Percentiles rank a stretch among this genome's conserved stretches.
Evolutionary conservation across 2,888 invertebrate species (phyloP).

Genomic region (Margaritifera margaritifera): DNA sequence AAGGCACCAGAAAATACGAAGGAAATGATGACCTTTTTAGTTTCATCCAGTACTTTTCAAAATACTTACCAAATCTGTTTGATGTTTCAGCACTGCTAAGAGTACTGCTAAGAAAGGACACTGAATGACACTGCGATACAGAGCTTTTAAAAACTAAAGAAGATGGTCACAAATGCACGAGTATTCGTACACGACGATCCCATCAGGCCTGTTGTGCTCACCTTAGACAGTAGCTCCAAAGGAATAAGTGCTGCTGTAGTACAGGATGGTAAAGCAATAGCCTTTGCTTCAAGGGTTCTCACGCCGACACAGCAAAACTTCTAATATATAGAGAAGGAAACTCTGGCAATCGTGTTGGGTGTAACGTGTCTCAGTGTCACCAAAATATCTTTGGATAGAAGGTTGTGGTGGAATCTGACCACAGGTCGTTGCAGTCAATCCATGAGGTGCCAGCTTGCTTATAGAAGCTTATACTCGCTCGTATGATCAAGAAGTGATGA

Average conservation of each 20-base stretch:
- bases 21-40: conserved; percentile 16
- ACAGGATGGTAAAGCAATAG: conserved; percentile 24
- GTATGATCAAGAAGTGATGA: conserved; percentile 23
- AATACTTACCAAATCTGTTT: conserved; percentile 13
- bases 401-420: conserved; percentile 23
- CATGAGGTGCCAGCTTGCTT: conserved; percentile 12
- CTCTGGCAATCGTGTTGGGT: conserved; percentile 29
- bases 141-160: conserved; percentile 35
- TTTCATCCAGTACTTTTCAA: conserved; percentile 19
- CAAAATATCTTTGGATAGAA: conserved; percentile 25
- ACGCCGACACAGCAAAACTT: conserved; percentile 28
- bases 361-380: conserved; percentile 28
- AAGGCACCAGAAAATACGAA: conserved; percentile 13
- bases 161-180: conserved; percentile 22
- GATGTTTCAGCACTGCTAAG: conserved; percentile 13
- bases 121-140: conserved; percentile 6
- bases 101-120: conserved; percentile 7
- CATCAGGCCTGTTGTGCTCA: conserved; percentile 15
- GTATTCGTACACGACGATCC: conserved; percentile 30
- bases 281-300: conserved; percentile 30
- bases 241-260: conserved; percentile 22
- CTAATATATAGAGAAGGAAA: conserved; percentile 39
- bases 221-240: conserved; percentile 23
- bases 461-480: conserved; percentile 18
- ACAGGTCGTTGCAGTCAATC: conserved; percentile 32